Evolutionary conservation across 2,888 invertebrate genomes (phyloP).

Genomic region (Argyresthia albistria): DNA sequence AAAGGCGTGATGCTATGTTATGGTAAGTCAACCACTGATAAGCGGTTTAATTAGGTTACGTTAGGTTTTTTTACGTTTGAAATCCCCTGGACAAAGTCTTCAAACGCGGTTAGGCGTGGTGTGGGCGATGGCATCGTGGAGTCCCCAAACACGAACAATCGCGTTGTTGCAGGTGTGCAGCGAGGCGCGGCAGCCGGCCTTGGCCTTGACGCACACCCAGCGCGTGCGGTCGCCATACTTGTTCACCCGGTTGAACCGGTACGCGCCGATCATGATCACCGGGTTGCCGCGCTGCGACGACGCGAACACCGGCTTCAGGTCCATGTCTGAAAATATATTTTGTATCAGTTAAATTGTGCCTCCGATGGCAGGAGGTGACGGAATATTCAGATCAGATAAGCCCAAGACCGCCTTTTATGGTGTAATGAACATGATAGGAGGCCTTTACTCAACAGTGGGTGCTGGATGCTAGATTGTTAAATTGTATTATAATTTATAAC

Average conservation of each 20-base stretch:
- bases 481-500: too few relatives aligned
- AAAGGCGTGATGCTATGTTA: too few relatives aligned
- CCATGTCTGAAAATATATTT: conserved; percentile 12
- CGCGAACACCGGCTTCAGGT: conserved; percentile 58
- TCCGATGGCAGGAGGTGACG: too few relatives aligned
- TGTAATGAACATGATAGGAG: too few relatives aligned
- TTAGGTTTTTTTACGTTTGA: too few relatives aligned
- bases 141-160: conserved; percentile 63
- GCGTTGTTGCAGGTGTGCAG: conserved; percentile 62
- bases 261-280: conserved; percentile 63
- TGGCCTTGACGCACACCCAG: conserved; percentile 65
- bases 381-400: too few relatives aligned
- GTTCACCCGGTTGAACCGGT: conserved; percentile 60
- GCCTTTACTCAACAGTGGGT: too few relatives aligned
- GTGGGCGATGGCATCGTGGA: conserved; percentile 56
- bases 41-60: too few relatives aligned
- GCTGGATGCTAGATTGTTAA: too few relatives aligned
- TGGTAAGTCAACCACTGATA: too few relatives aligned
- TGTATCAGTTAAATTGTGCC: too few relatives aligned
- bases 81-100: conserved; percentile 4
- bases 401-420: too few relatives aligned
- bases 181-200: conserved; percentile 59
- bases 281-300: conserved; percentile 62
- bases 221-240: conserved; percentile 55
- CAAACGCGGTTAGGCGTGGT: conserved; percentile 58